phyloP scores from a whole-genome alignment of 1,140 invertebrate species.

The Babylonia areolata region DNA sequence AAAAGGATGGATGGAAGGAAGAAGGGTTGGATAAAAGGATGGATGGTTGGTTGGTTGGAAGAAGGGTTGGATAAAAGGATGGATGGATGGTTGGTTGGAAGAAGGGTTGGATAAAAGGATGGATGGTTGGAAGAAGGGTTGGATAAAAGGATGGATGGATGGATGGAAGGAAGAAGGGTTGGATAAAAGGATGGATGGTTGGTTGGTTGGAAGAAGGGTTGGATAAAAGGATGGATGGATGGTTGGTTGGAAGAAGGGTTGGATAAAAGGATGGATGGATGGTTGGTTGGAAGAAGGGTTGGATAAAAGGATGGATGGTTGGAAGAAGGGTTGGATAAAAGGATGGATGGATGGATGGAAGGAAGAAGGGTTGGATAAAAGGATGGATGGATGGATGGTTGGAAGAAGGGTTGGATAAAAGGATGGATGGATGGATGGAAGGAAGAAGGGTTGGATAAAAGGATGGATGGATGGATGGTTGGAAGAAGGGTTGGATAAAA shows the following conservation, averaged over 20 bases:
- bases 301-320: background rate
- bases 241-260: too few species aligned
- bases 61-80: too few species aligned
- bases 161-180: slow-evolving; percentile 79
- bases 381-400: too few species aligned
- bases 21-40: slow-evolving; percentile 89
- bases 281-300: background rate
- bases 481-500: slow-evolving; percentile 88
- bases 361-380: too few species aligned
- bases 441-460: background rate
- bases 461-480: background rate
- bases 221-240: too few species aligned
- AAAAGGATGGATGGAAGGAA: slow-evolving; percentile 12
- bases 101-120: background rate
- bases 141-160: background rate
- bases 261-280: background rate
- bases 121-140: background rate
- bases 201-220: too few species aligned
- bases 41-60: too few species aligned
- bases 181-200: slow-evolving; percentile 91
- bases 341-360: slow-evolving; percentile 86
- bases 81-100: too few species aligned
- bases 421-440: background rate
- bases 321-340: slow-evolving; percentile 87
- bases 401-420: too few species aligned